phyloP scores from a whole-genome alignment of 2,888 invertebrate genomes.

The Peribatodes rhomboidaria region DNA sequence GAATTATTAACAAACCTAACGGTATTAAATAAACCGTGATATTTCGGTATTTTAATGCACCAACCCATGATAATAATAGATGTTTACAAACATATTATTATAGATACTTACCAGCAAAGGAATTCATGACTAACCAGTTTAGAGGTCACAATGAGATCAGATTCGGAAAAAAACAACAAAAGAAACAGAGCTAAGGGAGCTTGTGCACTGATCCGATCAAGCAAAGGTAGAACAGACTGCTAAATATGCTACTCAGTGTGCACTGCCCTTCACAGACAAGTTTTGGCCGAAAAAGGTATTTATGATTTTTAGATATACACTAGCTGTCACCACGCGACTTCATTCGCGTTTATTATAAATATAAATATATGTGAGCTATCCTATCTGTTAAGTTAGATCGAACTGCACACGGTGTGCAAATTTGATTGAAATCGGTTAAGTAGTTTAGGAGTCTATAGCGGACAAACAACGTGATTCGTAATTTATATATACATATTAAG shows the following conservation, averaged over 20 bases:
- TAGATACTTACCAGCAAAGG: slow-evolving; percentile 33
- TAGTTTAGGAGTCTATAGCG: too few species aligned
- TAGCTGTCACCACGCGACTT: too few species aligned
- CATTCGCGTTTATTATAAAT: too few species aligned
- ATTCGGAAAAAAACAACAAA: slow-evolving; percentile 40
- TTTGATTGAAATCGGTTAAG: too few species aligned
- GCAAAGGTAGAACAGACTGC: neutral
- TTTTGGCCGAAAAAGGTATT: too few species aligned
- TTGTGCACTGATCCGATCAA: slow-evolving; percentile 5
- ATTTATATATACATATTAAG: too few species aligned
- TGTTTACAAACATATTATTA: slow-evolving; percentile 33
- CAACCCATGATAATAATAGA: slow-evolving; percentile 14
- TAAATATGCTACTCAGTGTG: neutral
- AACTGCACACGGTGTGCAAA: too few species aligned
- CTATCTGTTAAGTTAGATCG: too few species aligned
- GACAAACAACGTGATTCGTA: too few species aligned
- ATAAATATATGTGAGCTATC: too few species aligned
- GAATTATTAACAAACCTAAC: neutral
- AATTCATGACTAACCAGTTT: slow-evolving; percentile 44
- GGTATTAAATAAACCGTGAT: slow-evolving; percentile 1
- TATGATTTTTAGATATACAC: too few species aligned
- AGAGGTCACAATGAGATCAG: slow-evolving; percentile 55
- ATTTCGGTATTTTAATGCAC: slow-evolving; percentile 6
- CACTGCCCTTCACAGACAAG: neutral
- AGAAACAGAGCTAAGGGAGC: slow-evolving; percentile 28